A percentile compares a stretch with the other conserved stretches of the same genome.
phyloP scores from a whole-genome alignment of 2,797 vertebrate genomes.

The Pantherophis vulpinus region DNA sequence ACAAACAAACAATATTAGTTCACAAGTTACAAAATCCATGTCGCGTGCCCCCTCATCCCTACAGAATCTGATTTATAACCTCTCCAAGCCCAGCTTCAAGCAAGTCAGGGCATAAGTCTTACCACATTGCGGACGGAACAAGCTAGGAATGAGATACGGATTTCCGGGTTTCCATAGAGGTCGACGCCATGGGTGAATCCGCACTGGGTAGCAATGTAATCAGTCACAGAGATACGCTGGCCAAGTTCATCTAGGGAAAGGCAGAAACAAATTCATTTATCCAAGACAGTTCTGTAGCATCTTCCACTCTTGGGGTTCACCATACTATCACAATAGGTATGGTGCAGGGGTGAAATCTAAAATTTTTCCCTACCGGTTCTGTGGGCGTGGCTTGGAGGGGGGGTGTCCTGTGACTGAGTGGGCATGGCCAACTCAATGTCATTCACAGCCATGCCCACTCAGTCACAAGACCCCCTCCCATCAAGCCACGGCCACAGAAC shows the following conservation, averaged over 20 bases:
- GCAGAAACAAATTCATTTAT: not conserved
- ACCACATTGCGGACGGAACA: slow-evolving; percentile 67
- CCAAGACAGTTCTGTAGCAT: not conserved
- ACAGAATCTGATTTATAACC: not conserved
- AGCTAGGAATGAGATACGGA: slow-evolving; percentile 74
- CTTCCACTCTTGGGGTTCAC: not conserved
- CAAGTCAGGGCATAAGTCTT: not conserved
- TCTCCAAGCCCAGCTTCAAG: not conserved
- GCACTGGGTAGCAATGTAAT: slow-evolving; percentile 43
- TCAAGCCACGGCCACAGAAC: no score
- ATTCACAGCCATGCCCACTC: no score
- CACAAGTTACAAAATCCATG: no score
- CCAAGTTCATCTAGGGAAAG: not conserved
- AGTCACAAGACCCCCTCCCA: no score
- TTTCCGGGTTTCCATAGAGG: slow-evolving; percentile 60
- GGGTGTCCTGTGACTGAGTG: no score
- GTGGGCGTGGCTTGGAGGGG: no score
- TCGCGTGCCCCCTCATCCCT: no score
- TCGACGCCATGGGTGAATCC: slow-evolving; percentile 64
- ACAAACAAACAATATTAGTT: no score
- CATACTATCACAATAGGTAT: no score
- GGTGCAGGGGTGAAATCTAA: no score
- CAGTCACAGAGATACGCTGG: not conserved
- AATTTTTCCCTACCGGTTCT: no score
- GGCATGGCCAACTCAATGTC: no score